phyloP scores from a whole-genome alignment of 2,888 invertebrate species.

The Itoplectis maculator region DNA sequence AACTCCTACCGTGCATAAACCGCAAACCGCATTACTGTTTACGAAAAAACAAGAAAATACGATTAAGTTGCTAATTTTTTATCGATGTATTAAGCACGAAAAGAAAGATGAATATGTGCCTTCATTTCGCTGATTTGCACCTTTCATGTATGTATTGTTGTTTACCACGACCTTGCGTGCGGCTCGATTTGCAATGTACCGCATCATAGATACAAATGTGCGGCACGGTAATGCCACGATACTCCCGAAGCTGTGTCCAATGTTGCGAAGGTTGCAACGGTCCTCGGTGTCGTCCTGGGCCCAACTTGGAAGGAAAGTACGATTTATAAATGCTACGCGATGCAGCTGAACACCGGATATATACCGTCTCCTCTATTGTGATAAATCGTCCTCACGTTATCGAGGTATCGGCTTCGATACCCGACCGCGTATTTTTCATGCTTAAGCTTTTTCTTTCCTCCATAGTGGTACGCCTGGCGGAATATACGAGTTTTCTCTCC shows the following conservation, averaged over 20 bases:
- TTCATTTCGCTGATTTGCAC: too few species aligned
- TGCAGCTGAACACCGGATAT: conserved; percentile 66
- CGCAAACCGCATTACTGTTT: conserved; percentile 1
- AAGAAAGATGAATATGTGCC: too few species aligned
- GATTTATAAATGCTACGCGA: conserved; percentile 70
- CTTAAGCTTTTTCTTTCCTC: conserved; percentile 67
- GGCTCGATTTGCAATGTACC: conserved; percentile 29
- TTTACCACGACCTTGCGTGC: conserved; percentile 42
- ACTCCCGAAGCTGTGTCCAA: conserved; percentile 33
- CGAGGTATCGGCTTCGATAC: conserved; percentile 67
- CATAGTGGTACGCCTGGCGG: conserved; percentile 47
- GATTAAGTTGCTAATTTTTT: too few species aligned
- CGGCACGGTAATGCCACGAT: conserved; percentile 31
- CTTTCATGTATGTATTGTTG: conserved; percentile 54
- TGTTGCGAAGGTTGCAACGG: conserved; percentile 17
- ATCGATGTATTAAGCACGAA: too few species aligned
- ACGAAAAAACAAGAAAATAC: neutral
- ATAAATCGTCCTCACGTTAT: conserved; percentile 71
- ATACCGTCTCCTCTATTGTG: conserved; percentile 67
- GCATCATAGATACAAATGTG: conserved; percentile 44
- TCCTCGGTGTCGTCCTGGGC: conserved; percentile 23
- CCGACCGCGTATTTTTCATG: conserved; percentile 70
- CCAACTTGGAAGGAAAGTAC: conserved; percentile 58
- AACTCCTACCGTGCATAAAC: conserved; percentile 36
- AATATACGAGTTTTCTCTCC: conserved; percentile 61